Evolutionary conservation across 2,113 vertebrate genomes (phyloP), one percentile per base, ranked within the genome.

Genomic region (Otus sunia): DNA sequence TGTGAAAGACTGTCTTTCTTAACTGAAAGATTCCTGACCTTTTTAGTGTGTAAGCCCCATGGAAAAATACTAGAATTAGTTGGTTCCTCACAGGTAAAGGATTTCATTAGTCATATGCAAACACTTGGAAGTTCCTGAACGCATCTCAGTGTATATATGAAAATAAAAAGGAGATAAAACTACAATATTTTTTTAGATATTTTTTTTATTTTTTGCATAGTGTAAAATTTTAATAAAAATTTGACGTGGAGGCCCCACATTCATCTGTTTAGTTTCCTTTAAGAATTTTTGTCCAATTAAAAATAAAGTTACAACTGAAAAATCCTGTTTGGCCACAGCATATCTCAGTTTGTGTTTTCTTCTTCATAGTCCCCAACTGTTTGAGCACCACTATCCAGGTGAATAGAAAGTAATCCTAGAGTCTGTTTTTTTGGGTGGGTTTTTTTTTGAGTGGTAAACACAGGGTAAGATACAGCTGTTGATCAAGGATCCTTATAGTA

Each of bases 181-280:
- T 37, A 95, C 93, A 93, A 95, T 98, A 98, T 98, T 98, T 98
- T 98, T 98, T 80, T 97, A 98, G 98, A 97, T 97, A 98, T 16
- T 87, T 98, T 98, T 98, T 98, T 98, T 98, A 98, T 98, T 98
- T 98, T 98, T 98, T 97, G 87, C 98, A 95, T 98, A 98, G 96
- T 97, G 95, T 98, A 97, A 98, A 97, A 97, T 98, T 98, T 97
- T 98, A 97, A 95, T 97, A 98, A 95, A 96, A 97, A 96, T 92
- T 96, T 97, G 94, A 94, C 95, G 92, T 96, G 86, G 78, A 97
- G 95, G 88, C 94, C 96, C 96, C 97, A 58, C 56, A 94, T 97
- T 86, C 96, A 93, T 97, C 97, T 83, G 76, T 97, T 98, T 88
- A 96, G 88, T 96, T 97, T 94, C 95, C 95, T 74, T 89, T 94